Percentiles rank a stretch among this genome's conserved stretches.
Conservation (phyloP, 2,888 invertebrate genomes). For the Drosophila percnosoma region DNA sequence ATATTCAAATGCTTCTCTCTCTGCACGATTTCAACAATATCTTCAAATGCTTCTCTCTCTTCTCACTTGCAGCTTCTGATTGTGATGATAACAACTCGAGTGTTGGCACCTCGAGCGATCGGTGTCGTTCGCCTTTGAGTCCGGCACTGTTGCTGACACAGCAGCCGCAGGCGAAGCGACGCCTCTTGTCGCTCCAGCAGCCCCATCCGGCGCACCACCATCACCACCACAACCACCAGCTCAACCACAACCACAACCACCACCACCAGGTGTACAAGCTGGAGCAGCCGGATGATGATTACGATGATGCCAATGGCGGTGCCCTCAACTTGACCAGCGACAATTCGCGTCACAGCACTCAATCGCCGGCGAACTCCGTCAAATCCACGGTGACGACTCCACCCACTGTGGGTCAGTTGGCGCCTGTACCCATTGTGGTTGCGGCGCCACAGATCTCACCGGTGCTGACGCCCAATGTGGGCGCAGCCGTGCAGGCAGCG, state of each 20-base stretch:
- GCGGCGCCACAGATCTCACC: conserved; percentile 53
- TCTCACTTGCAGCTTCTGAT: conserved; percentile 80
- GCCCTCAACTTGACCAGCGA: conserved; percentile 84
- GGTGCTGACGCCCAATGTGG: conserved; percentile 32
- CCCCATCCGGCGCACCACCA: conserved; percentile 72
- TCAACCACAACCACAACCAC: conserved; percentile 39
- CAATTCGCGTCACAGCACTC: conserved; percentile 82
- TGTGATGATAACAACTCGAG: conserved; percentile 84
- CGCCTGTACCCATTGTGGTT: conserved; percentile 20
- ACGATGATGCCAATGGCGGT: conserved; percentile 79
- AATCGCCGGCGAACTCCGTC: conserved; percentile 77
- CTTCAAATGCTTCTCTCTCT: conserved; percentile 2
- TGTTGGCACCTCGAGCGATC: conserved; percentile 83
- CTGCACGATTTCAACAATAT: neutral
- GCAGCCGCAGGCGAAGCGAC: conserved; percentile 69
- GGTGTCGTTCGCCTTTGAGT: conserved; percentile 83
- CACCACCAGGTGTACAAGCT: conserved; percentile 64
- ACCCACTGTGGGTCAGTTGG: conserved; percentile 31
- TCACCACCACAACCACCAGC: conserved; percentile 51
- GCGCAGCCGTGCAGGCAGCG: conserved; percentile 29
- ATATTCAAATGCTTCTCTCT: neutral
- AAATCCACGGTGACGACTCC: conserved; percentile 56
- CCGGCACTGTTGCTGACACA: conserved; percentile 71
- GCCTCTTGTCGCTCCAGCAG: conserved; percentile 56
- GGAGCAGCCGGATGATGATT: conserved; percentile 69